These are phyloP conservation scores for Mobula birostris DNA, from an alignment of 2,113 vertebrate species.

Conservation along the genomic window DNA sequence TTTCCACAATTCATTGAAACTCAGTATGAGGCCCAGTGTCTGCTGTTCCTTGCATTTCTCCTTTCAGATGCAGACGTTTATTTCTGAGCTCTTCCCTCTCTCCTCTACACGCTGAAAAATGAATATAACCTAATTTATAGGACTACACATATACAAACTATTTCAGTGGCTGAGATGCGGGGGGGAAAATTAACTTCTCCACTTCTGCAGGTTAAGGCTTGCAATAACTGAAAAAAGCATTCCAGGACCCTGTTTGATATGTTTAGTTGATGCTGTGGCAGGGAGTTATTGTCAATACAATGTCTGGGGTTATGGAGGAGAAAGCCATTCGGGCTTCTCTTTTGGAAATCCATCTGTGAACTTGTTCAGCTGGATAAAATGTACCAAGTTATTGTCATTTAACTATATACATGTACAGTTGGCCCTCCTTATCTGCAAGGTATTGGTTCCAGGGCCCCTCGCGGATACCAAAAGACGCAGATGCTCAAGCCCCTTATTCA, in stretches of 20 bases:
- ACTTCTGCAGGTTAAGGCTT: not conserved
- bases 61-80: not conserved
- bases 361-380: not conserved
- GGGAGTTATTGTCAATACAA: not conserved
- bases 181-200: not conserved
- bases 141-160: not conserved
- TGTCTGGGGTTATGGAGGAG: not conserved
- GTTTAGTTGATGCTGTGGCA: not conserved
- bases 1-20: not conserved
- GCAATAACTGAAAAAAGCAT: not conserved
- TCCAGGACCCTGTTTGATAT: not conserved
- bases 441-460: no score
- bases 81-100: not conserved
- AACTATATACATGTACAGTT: no score
- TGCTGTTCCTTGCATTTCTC: not conserved
- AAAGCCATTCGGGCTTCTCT: not conserved
- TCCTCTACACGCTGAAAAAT: not conserved
- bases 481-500: no score
- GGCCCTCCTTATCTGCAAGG: no score
- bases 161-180: not conserved
- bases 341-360: not conserved
- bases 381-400: no score
- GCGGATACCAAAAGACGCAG: no score
- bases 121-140: not conserved
- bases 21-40: not conserved